Evolutionary conservation across 2,113 vertebrate genomes (phyloP), one percentile per base, ranked within the genome.

Genomic region (Cnemophilus loriae): DNA sequence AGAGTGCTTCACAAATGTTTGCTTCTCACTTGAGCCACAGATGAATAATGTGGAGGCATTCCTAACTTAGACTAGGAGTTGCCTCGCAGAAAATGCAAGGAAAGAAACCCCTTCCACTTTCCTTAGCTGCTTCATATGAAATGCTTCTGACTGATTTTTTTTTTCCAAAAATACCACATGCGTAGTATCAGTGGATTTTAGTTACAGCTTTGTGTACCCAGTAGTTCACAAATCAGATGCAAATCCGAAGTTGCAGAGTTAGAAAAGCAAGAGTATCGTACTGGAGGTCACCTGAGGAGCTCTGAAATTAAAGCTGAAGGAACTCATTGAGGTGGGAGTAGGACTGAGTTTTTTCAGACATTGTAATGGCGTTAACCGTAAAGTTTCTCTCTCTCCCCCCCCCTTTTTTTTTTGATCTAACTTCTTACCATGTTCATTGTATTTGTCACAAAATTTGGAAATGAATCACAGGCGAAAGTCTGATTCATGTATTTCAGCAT

Each of bases 1-100:
- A 57, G 57, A 76, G 75, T 50, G 39, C 50, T 95, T 88, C 60
- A 65, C 63, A 76, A 95, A 83, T 92, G 63, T 94, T 92, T 95
- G 60, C 79, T 86, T 88, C 86, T 93, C 92, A 50, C 63, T 88
- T 27, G 28, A 77, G 85, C 41, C 55, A 70, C 50, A 65, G 71
- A 77, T 87, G 67, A 92, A 82, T 83, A 69, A 95, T 83, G 71
- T 86, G 71, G 86, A 90, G 42, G 46, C 50, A 65, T 90, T 95
- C 83, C 79, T 84, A 57, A 67, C 2, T 65, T 64, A 83, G n/a
- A 30, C 55, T 76, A 24, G 41, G 42, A 93, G 50, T 42, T 77
- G 74, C 81, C 39, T 60, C 0, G 0, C 46, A 83, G 68, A 88
- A 94, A 96, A 83, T 24, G 26, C 74, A 76, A 91, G 57, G n/a